A percentile compares a stretch with the other conserved stretches of the same genome.
Conservation (phyloP, 2,797 vertebrate species). For the Tenualosa thibaudeaui region DNA sequence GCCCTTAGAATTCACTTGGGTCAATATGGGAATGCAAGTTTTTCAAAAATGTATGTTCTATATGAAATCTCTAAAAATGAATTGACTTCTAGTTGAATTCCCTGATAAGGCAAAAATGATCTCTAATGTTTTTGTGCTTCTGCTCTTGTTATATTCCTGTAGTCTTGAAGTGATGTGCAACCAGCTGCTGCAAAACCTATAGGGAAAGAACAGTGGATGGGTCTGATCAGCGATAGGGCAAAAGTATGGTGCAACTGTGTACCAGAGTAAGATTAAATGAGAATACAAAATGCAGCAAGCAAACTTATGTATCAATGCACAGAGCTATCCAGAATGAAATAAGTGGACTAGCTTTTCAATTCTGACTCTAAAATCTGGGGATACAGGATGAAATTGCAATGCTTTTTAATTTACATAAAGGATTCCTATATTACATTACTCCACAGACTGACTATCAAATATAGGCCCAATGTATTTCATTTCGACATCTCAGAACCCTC, state of each 20-base stretch:
- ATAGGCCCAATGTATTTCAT: too few relatives aligned
- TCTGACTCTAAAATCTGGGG: too few relatives aligned
- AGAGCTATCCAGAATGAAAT: too few relatives aligned
- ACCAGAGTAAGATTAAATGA: neutral
- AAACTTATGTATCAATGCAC: too few relatives aligned
- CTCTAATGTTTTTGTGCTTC: neutral
- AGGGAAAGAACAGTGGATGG: neutral
- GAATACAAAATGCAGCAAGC: too few relatives aligned
- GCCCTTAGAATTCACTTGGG: constrained; percentile 32
- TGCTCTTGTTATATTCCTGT: neutral
- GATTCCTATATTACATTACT: too few relatives aligned
- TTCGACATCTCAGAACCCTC: too few relatives aligned
- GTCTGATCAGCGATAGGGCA: neutral
- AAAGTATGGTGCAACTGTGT: neutral
- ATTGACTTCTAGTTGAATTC: neutral
- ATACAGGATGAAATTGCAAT: too few relatives aligned
- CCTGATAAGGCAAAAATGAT: neutral
- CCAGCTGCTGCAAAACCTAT: neutral
- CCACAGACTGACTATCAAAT: too few relatives aligned
- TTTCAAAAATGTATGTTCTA: neutral
- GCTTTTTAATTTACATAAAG: too few relatives aligned
- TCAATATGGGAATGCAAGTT: constrained; percentile 9
- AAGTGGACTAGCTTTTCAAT: too few relatives aligned
- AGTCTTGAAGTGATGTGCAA: neutral
- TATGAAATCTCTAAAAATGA: neutral